Evolutionary conservation across 2,797 vertebrate genomes (phyloP).

Genomic region (Mormyrops boulengeri): DNA sequence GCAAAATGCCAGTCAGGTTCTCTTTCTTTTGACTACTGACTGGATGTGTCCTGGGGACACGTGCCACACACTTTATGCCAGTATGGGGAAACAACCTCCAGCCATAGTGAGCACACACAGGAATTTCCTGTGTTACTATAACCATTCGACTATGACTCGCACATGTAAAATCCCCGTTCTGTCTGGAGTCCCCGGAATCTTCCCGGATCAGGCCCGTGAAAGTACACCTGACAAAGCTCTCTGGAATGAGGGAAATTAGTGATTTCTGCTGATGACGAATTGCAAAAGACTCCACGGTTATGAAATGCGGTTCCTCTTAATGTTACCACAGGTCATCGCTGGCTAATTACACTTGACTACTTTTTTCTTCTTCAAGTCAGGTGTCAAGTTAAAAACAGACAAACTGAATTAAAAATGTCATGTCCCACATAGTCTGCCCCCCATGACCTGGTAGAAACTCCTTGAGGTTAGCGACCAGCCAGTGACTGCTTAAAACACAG

Average conservation of each 20-base stretch:
- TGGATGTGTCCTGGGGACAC: neutral
- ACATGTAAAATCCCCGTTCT: constrained; percentile 47
- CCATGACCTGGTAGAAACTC: neutral
- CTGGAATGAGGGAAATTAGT: constrained; percentile 12
- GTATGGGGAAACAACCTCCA: no score
- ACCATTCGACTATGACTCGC: constrained; percentile 42
- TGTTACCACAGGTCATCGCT: neutral
- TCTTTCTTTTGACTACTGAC: neutral
- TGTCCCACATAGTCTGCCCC: neutral
- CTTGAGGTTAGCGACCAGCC: neutral
- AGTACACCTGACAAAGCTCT: constrained; percentile 23
- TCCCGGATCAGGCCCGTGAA: constrained; percentile 6
- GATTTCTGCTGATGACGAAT: neutral
- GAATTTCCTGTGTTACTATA: constrained; percentile 50
- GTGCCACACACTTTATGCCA: neutral
- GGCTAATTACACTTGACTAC: neutral
- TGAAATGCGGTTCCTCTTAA: neutral
- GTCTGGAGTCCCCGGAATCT: constrained; percentile 31
- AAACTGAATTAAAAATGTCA: neutral
- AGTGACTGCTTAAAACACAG: neutral
- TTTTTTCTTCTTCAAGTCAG: neutral
- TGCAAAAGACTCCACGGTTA: constrained; percentile 11
- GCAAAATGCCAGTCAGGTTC: neutral
- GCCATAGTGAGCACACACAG: constrained; percentile 37
- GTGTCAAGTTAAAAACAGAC: neutral